A percentile compares a stretch with the other conserved stretches of the same genome.
Conservation (phyloP, 2,888 invertebrate genomes). For the Chymomyza fuscimana region DNA sequence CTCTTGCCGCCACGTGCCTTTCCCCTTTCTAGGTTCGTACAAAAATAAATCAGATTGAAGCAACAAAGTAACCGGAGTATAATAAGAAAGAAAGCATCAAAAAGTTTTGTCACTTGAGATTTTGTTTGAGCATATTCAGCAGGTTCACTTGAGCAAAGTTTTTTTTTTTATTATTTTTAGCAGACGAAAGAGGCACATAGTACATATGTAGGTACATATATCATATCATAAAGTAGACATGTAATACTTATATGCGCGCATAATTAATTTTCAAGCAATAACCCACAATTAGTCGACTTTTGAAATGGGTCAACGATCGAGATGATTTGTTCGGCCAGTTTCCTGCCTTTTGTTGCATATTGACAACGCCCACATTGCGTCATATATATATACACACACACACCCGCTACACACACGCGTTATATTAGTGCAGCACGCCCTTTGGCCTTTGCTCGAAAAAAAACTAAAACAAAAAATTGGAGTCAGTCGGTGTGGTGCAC, state of each 20-base stretch:
- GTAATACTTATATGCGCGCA: constrained; percentile 14
- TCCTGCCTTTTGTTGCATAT: constrained; percentile 65
- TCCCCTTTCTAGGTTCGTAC: constrained; percentile 46
- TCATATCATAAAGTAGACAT: constrained; percentile 14
- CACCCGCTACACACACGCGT: not conserved
- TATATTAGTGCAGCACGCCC: constrained; percentile 37
- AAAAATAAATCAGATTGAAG: constrained; percentile 12
- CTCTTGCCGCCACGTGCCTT: constrained; percentile 22
- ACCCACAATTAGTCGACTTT: constrained; percentile 40
- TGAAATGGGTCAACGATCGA: constrained; percentile 71
- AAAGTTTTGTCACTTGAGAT: constrained; percentile 5
- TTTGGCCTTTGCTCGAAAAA: constrained; percentile 46
- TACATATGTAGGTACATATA: constrained; percentile 25
- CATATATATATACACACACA: constrained; percentile 23
- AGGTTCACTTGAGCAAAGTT: not conserved
- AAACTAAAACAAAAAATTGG: not conserved
- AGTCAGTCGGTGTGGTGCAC: not conserved
- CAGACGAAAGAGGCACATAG: not conserved
- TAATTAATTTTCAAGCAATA: constrained; percentile 68
- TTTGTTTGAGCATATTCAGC: not conserved
- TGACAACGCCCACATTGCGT: constrained; percentile 28
- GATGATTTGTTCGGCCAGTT: constrained; percentile 41
- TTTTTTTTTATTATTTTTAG: not conserved
- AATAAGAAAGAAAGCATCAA: not conserved
- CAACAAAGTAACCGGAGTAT: not conserved